Percentiles rank a stretch among this genome's conserved stretches.
phyloP scores from a whole-genome alignment of 2,888 invertebrate genomes.

The Melanostoma scalare region DNA sequence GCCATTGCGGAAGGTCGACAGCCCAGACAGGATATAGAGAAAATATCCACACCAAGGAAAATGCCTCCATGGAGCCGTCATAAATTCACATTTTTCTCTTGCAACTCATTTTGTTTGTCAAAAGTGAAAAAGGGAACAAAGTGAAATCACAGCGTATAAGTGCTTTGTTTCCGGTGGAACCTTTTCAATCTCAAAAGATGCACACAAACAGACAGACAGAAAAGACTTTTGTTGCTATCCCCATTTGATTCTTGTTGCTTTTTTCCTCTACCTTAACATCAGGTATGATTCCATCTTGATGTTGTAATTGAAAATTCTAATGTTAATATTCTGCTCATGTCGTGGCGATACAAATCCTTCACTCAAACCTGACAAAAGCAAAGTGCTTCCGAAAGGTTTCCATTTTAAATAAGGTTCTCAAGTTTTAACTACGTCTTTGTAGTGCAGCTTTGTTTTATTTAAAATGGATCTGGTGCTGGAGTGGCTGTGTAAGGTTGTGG shows the following conservation, averaged over 20 bases:
- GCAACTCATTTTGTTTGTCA: conserved; percentile 55
- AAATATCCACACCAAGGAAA: conserved; percentile 60
- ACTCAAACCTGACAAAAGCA: conserved; percentile 22
- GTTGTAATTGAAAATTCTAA: conserved; percentile 55
- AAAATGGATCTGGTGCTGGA: conserved; percentile 32
- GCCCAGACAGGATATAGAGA: conserved; percentile 71
- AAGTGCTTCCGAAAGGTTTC: conserved; percentile 2
- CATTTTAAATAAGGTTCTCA: conserved; percentile 33
- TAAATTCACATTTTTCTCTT: conserved; percentile 67
- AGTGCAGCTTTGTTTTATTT: conserved; percentile 50
- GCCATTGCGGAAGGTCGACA: conserved; percentile 53
- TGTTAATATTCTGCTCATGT: conserved; percentile 49
- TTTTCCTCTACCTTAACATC: conserved; percentile 6
- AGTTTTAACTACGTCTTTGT: conserved; percentile 33
- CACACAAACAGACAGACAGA: conserved; percentile 28
- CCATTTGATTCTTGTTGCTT: conserved; percentile 8
- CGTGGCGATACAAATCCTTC: conserved; percentile 24
- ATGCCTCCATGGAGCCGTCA: conserved; percentile 69
- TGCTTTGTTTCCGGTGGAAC: conserved; percentile 59
- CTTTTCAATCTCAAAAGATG: conserved; percentile 40
- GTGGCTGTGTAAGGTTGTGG: conserved; percentile 27
- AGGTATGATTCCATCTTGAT: conserved; percentile 20
- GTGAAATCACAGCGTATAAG: conserved; percentile 52
- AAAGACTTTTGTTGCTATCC: conserved; percentile 13
- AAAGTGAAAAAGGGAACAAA: conserved; percentile 26